Evolutionary conservation across 2,113 vertebrate species (phyloP).

Genomic region (Rhinogobius similis): DNA sequence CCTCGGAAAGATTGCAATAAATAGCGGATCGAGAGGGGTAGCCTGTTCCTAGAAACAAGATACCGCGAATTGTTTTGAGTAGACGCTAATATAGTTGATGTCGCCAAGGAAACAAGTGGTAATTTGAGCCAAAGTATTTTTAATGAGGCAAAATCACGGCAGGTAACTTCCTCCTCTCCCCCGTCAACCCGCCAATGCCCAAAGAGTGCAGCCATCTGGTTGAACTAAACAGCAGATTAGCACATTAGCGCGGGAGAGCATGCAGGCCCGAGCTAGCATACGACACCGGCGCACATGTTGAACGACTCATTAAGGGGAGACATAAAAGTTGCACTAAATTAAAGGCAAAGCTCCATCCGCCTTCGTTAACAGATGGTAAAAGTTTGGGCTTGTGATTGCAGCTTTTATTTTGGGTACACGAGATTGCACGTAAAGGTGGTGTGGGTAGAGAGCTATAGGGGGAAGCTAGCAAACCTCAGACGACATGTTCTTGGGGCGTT

Average conservation of each 20-base stretch:
- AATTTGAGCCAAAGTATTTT: slow-evolving; percentile 59
- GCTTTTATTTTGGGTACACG: slow-evolving; percentile 34
- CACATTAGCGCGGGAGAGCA: slow-evolving; percentile 88
- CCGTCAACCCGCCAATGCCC: slow-evolving; percentile 22
- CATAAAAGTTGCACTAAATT: slow-evolving; percentile 72
- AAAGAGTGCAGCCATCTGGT: slow-evolving; percentile 82
- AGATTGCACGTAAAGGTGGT: slow-evolving; percentile 17
- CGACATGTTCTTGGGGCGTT: neutral
- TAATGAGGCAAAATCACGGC: slow-evolving; percentile 82
- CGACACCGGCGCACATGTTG: slow-evolving; percentile 61
- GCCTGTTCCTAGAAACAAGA: neutral
- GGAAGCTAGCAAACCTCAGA: neutral
- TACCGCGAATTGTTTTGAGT: neutral
- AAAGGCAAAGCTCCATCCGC: slow-evolving; percentile 62
- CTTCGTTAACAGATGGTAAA: slow-evolving; percentile 68
- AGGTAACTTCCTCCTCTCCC: slow-evolving; percentile 81
- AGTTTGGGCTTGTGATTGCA: slow-evolving; percentile 53
- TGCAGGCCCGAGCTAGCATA: slow-evolving; percentile 34
- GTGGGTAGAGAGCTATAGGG: neutral
- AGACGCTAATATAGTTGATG: neutral
- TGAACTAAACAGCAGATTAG: slow-evolving; percentile 94
- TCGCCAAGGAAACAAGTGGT: slow-evolving; percentile 16
- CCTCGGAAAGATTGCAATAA: slow-evolving; percentile 16
- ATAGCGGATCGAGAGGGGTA: slow-evolving; percentile 20
- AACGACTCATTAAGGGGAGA: slow-evolving; percentile 65